Base-by-base conservation (phyloP, 2,797 vertebrate genomes). In the Poecilia gillii region DNA sequence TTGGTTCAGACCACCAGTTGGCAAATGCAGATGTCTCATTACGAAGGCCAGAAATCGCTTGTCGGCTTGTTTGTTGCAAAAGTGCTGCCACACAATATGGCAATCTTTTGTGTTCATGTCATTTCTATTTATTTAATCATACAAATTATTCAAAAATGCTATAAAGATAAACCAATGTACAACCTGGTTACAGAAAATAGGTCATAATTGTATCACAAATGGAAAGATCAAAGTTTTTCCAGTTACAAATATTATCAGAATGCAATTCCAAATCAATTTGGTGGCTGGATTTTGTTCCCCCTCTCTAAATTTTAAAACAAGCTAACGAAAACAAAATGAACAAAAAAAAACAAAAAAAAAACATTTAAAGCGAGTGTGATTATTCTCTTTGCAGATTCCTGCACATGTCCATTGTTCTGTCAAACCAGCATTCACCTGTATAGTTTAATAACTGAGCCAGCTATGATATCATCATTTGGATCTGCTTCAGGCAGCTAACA, bases 331-430 rank as follows among this genome's bases (percentile, higher is more conserved):
- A 73, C 23, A 23, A 41, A 47, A 49, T 46, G 39, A 43, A 6
- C 20, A 53, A 53, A 25, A 51, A 33, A 53, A 1, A 3, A 1
- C 7, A 3, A 25, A 53, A 25, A 51, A 53, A 9, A 3, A 1
- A 8, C 3, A 25, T 25, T 53, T 53, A 53, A 25, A 9, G 8
- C 28, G 13, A 62, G 2, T n/a, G 3, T 28, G 14, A 16, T 66
- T 64, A 46, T 74, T 45, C 20, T 80, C n/a, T 55, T 74, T 70
- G 73, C 23, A 57, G 12, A 78, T 20, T 31, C 33, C 57, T 72
- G 47, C 66, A 51, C 14, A 55, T 39, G 47, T 41, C 33, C 2
- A 72, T 72, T 72, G 25, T 25, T 73, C 62, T 31, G 8, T 20
- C 45, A 66, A 41, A 51, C 16, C 14, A 14, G 39, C 36, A n/a